Conservation (phyloP, 2,113 vertebrate genomes). For the Toxotes chatareus region DNA sequence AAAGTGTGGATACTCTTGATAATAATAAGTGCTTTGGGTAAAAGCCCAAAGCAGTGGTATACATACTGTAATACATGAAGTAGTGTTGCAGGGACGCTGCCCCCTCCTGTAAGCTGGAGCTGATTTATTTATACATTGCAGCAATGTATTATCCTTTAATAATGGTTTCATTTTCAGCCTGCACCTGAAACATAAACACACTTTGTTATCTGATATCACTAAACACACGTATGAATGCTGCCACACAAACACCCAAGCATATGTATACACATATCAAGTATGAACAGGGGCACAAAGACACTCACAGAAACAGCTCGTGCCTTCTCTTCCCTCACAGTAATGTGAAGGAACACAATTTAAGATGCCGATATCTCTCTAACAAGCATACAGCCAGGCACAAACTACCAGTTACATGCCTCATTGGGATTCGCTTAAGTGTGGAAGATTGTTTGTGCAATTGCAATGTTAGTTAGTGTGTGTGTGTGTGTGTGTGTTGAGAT, state of each 20-base stretch:
- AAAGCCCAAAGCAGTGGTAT: neutral
- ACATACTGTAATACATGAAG: constrained; percentile 5
- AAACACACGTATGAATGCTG: constrained; percentile 32
- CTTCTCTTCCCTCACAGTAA: constrained; percentile 29
- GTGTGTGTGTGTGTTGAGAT: constrained; percentile 21
- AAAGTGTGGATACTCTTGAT: constrained; percentile 3
- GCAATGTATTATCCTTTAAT: constrained; percentile 64
- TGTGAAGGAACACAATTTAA: constrained; percentile 29
- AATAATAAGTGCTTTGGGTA: constrained; percentile 11
- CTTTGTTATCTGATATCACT: constrained; percentile 42
- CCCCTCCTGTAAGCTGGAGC: constrained; percentile 19
- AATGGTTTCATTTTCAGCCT: constrained; percentile 70
- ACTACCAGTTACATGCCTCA: constrained; percentile 74
- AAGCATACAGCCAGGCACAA: constrained; percentile 55
- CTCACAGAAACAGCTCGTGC: neutral
- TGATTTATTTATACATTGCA: constrained; percentile 73
- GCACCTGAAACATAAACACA: constrained; percentile 71
- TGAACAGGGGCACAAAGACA: neutral
- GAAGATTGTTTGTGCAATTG: constrained; percentile 61
- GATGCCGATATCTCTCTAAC: constrained; percentile 54
- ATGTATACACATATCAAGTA: neutral
- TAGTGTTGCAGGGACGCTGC: neutral
- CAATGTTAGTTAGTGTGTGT: constrained; percentile 21
- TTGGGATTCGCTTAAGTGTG: constrained; percentile 71
- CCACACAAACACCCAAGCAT: neutral